Evolutionary conservation across 2,113 vertebrate species (phyloP).

Genomic region (Hylia prasina): DNA sequence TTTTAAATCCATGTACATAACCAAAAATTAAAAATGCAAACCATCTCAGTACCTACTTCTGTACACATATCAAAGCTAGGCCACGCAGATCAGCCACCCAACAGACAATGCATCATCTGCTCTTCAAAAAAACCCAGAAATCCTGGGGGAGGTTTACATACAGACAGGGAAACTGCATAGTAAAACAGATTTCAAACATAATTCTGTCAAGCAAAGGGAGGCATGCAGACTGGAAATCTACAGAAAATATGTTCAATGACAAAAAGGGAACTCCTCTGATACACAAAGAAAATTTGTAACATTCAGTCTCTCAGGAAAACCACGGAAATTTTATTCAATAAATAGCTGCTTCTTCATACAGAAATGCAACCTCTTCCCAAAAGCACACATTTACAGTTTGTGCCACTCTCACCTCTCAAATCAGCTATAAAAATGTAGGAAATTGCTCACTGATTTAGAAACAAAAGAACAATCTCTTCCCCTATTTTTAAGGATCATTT

Average conservation of each 20-base stretch:
- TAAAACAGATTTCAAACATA: not conserved
- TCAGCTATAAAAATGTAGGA: not conserved
- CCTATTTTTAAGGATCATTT: not conserved
- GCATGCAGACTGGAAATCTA: not conserved
- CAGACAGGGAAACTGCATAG: not conserved
- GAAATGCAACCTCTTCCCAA: not conserved
- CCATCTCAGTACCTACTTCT: not conserved
- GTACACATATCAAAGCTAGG: not conserved
- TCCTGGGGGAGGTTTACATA: not conserved
- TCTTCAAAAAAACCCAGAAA: not conserved
- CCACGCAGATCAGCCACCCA: not conserved
- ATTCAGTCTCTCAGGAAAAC: not conserved
- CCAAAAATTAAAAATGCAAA: not conserved
- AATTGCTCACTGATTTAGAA: not conserved
- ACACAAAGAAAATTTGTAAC: not conserved
- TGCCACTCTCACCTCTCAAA: not conserved
- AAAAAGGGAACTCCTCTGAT: not conserved
- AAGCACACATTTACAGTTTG: not conserved
- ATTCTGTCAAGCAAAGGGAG: not conserved
- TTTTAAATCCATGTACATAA: not conserved
- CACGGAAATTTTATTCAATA: not conserved
- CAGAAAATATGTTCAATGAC: not conserved
- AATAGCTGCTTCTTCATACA: not conserved
- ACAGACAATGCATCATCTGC: not conserved
- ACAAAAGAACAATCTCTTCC: not conserved